phyloP scores from a whole-genome alignment of 2,888 invertebrate genomes.

The Metopia argyrocephala region DNA sequence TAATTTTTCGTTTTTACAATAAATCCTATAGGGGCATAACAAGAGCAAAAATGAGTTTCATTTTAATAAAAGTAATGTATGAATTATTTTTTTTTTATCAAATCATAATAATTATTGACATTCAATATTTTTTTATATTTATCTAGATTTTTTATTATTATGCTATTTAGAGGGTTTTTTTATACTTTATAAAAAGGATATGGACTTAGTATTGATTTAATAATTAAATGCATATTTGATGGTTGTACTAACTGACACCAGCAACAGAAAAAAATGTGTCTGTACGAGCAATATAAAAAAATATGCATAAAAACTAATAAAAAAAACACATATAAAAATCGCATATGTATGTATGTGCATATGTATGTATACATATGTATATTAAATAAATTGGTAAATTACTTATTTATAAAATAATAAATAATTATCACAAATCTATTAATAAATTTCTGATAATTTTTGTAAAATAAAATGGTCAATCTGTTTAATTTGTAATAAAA shows the following conservation, averaged over 20 bases:
- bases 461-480: slow-evolving; percentile 54
- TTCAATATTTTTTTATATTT: slow-evolving; percentile 38
- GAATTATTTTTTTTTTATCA: slow-evolving; percentile 23
- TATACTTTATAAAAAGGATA: slow-evolving; percentile 57
- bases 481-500: too few relatives aligned
- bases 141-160: slow-evolving; percentile 48
- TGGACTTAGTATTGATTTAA: slow-evolving; percentile 61
- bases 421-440: too few relatives aligned
- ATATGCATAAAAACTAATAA: neutral
- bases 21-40: neutral
- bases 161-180: too few relatives aligned
- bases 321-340: slow-evolving; percentile 20
- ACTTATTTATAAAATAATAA: slow-evolving; percentile 12
- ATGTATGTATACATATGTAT: neutral
- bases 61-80: neutral
- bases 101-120: slow-evolving; percentile 14
- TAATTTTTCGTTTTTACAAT: slow-evolving; percentile 22
- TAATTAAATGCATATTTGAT: slow-evolving; percentile 60
- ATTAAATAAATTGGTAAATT: neutral
- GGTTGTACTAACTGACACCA: slow-evolving; percentile 54
- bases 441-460: too few relatives aligned
- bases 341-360: slow-evolving; percentile 7
- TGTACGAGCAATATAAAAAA: neutral
- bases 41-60: neutral
- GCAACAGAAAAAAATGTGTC: slow-evolving; percentile 5